Evolutionary conservation across 2,888 invertebrate genomes (phyloP).

Genomic region (Dugesia japonica): DNA sequence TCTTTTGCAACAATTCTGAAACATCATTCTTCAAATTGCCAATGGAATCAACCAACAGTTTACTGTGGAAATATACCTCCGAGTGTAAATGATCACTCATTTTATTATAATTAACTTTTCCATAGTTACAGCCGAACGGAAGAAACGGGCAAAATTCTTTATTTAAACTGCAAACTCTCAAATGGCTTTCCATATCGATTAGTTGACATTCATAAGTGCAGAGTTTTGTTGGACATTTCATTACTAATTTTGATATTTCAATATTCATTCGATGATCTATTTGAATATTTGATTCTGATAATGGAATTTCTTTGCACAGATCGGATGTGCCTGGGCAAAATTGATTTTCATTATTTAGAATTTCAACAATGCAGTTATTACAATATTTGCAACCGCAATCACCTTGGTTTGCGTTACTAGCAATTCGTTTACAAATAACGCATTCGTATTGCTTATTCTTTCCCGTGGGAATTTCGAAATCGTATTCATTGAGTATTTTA

Average conservation of each 20-base stretch:
- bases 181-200: background rate
- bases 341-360: background rate
- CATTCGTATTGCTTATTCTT: background rate
- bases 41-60: background rate
- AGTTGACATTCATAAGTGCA: background rate
- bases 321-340: background rate
- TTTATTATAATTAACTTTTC: background rate
- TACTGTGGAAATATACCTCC: background rate
- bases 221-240: background rate
- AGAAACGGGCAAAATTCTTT: background rate
- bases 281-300: background rate
- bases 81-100: background rate
- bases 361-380: background rate
- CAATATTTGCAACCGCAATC: background rate
- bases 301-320: background rate
- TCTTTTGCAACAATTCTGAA: background rate
- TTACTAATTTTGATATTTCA: background rate
- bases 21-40: background rate
- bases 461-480: background rate
- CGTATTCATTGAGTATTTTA: background rate
- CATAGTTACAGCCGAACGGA: background rate
- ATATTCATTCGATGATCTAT: background rate
- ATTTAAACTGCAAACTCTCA: background rate
- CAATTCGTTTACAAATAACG: background rate
- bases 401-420: background rate